Percentiles rank a stretch among this genome's conserved stretches.
Conservation (phyloP, 2,113 vertebrate species). For the Struthidea cinerea region DNA sequence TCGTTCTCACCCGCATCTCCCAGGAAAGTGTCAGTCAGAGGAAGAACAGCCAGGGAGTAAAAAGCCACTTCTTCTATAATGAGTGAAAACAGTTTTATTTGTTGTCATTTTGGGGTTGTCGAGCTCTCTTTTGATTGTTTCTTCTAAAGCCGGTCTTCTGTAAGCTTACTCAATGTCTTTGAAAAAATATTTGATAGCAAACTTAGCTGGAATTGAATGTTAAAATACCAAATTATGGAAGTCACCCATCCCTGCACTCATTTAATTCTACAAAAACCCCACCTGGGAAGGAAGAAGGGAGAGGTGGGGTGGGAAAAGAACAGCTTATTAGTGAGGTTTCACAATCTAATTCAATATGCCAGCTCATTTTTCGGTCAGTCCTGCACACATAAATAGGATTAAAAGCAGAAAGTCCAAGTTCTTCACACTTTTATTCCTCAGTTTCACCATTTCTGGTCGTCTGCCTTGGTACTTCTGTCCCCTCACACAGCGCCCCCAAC, state of each 20-base stretch:
- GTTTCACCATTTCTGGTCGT: background rate
- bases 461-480: background rate
- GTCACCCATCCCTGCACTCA: background rate
- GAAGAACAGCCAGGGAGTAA: background rate
- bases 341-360: background rate
- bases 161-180: background rate
- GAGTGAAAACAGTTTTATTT: background rate
- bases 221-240: background rate
- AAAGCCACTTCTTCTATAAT: background rate
- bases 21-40: background rate
- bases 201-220: background rate
- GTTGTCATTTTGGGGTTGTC: background rate
- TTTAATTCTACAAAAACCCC: background rate
- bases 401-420: background rate
- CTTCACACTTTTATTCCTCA: background rate
- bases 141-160: background rate
- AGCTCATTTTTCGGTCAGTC: background rate
- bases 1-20: background rate
- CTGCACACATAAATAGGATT: background rate
- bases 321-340: background rate
- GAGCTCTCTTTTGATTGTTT: background rate
- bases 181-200: background rate
- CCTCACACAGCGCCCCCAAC: fast-evolving
- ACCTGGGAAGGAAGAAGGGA: background rate
- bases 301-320: background rate